Conservation (phyloP, 2,797 vertebrate genomes). For the Lagorchestes hirsutus region DNA sequence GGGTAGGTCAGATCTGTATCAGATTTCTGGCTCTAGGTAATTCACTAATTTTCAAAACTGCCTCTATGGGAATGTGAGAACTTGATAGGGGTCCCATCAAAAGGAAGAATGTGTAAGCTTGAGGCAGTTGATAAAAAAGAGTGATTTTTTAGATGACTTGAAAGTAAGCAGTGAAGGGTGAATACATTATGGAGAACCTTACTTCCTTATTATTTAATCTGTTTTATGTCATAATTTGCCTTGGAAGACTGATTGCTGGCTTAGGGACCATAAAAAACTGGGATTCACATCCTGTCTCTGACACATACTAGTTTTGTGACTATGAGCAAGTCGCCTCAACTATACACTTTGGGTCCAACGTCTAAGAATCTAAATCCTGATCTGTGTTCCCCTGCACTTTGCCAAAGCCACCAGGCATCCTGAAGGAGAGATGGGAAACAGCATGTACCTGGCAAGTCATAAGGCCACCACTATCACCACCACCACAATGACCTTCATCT, state of each 20-base stretch:
- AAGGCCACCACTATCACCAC: neutral
- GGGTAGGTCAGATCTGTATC: neutral
- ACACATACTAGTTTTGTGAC: neutral
- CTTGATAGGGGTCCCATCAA: conserved; percentile 35
- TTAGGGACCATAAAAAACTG: neutral
- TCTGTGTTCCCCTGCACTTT: neutral
- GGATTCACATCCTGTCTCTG: neutral
- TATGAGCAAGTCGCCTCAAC: neutral
- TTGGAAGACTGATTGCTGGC: neutral
- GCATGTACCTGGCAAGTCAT: neutral
- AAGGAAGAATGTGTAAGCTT: conserved; percentile 9
- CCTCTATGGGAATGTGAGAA: conserved; percentile 2
- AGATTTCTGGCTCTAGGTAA: conserved; percentile 9
- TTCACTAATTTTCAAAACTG: conserved; percentile 34
- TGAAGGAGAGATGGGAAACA: neutral
- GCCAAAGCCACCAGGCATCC: neutral
- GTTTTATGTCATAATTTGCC: neutral
- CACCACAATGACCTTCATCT: neutral
- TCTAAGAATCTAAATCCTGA: neutral
- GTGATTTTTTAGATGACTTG: conserved; percentile 22
- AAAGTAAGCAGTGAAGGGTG: conserved; percentile 25
- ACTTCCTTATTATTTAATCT: neutral
- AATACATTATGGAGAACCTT: neutral
- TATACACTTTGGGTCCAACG: neutral
- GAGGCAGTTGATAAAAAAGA: conserved; percentile 40